A percentile compares a stretch with the other conserved stretches of the same genome.
Conservation (phyloP, 1,140 invertebrate genomes). For the Hycleus cichorii region DNA sequence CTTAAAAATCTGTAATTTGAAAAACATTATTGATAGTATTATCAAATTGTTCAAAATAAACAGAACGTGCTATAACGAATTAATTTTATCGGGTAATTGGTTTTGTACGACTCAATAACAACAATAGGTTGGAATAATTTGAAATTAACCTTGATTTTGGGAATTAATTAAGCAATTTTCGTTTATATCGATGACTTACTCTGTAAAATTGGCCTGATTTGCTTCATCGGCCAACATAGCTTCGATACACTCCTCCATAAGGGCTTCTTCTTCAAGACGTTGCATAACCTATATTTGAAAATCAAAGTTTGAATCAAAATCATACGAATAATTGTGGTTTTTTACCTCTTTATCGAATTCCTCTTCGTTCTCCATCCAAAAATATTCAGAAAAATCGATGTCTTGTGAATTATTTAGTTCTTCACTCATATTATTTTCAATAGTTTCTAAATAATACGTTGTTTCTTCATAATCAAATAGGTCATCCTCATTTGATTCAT, state of each 20-base stretch:
- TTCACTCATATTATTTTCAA: constrained; percentile 42
- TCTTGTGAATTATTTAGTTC: constrained; percentile 49
- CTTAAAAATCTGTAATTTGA: too few relatives aligned
- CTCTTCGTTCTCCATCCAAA: constrained; percentile 89
- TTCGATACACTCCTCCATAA: constrained; percentile 80
- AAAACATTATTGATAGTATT: too few relatives aligned
- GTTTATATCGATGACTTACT: constrained; percentile 8
- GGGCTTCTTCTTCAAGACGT: constrained; percentile 75
- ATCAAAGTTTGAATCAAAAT: background rate
- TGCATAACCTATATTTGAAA: constrained; percentile 60
- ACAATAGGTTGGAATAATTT: too few relatives aligned
- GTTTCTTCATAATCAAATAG: constrained; percentile 47
- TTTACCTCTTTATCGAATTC: constrained; percentile 77
- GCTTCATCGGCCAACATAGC: constrained; percentile 66
- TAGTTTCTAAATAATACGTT: constrained; percentile 40
- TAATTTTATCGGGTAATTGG: too few relatives aligned
- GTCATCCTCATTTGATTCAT: constrained; percentile 44
- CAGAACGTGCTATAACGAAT: background rate
- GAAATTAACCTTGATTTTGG: too few relatives aligned
- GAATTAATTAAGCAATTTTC: too few relatives aligned
- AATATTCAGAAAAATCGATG: constrained; percentile 77
- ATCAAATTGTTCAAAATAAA: background rate
- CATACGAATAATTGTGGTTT: constrained; percentile 16
- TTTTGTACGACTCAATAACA: too few relatives aligned
- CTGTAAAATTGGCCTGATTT: constrained; percentile 10